phyloP scores from a whole-genome alignment of 2,888 invertebrate species.

The Heliconius ismenius region DNA sequence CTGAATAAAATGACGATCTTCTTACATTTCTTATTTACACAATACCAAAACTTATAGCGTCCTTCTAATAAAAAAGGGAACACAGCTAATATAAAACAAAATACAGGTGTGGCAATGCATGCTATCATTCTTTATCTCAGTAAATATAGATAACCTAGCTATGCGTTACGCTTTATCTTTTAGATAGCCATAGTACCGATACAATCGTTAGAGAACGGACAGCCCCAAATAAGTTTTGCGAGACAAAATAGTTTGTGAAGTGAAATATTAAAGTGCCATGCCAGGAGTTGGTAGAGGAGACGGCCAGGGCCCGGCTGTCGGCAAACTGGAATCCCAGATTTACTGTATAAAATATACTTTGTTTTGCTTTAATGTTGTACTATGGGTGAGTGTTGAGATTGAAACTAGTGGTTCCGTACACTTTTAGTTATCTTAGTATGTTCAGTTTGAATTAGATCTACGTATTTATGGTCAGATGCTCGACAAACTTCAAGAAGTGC shows the following conservation, averaged over 20 bases:
- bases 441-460: conserved; percentile 50
- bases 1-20: background rate
- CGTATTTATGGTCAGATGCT: conserved; percentile 41
- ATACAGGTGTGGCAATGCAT: conserved; percentile 74
- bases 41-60: background rate
- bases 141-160: conserved; percentile 78
- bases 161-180: conserved; percentile 63
- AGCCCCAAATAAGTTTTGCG: conserved; percentile 45
- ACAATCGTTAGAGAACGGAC: conserved; percentile 60
- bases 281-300: conserved; percentile 79
- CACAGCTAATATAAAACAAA: conserved; percentile 40
- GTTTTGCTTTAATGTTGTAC: conserved; percentile 89
- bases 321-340: conserved; percentile 88
- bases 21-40: too few species aligned
- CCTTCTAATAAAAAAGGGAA: conserved; percentile 10
- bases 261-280: conserved; percentile 70
- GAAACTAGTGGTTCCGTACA: conserved; percentile 28
- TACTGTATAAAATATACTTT: conserved; percentile 90
- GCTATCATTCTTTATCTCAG: conserved; percentile 66
- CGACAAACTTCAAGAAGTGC: conserved; percentile 30
- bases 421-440: conserved; percentile 38
- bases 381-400: conserved; percentile 85
- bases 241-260: conserved; percentile 42
- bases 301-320: conserved; percentile 77
- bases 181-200: conserved; percentile 68